A percentile compares a stretch with the other conserved stretches of the same genome.
These are phyloP conservation scores for Thamnaconus septentrionalis DNA, from an alignment of 2,113 vertebrate species.

Conservation along the genomic window DNA sequence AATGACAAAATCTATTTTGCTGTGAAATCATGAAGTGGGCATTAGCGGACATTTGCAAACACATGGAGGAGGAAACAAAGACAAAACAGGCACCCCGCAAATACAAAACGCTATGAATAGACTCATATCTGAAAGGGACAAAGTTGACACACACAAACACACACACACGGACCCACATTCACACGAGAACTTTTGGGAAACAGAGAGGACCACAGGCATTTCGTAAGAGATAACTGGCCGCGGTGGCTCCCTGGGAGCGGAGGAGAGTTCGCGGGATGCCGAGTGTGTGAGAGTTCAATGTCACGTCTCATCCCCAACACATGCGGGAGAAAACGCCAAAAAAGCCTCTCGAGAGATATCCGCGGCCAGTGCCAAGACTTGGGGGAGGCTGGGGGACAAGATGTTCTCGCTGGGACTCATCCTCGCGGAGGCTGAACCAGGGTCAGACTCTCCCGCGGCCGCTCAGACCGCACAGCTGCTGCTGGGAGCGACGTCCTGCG, in stretches of 20 bases:
- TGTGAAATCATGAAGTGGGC: too few species aligned
- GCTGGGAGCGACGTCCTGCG: too few species aligned
- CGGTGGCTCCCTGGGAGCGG: too few species aligned
- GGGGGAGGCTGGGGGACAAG: slow-evolving; percentile 64
- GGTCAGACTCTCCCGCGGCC: slow-evolving; percentile 35
- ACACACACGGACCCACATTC: slow-evolving; percentile 11
- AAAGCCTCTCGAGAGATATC: slow-evolving; percentile 52
- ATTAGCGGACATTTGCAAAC: too few species aligned
- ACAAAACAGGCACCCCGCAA: too few species aligned
- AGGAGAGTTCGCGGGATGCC: slow-evolving; percentile 35
- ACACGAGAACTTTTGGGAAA: not conserved
- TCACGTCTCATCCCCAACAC: slow-evolving; percentile 60
- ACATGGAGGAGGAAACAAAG: too few species aligned
- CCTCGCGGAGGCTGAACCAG: slow-evolving; percentile 37
- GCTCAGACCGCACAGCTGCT: slow-evolving; percentile 8
- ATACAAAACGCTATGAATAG: too few species aligned
- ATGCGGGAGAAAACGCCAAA: slow-evolving; percentile 63
- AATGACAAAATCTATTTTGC: too few species aligned
- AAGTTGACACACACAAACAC: not conserved
- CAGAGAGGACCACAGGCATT: slow-evolving; percentile 11
- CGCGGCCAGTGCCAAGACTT: slow-evolving; percentile 55
- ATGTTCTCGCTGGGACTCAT: slow-evolving; percentile 56
- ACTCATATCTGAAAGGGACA: not conserved
- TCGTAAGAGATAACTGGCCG: slow-evolving; percentile 14
- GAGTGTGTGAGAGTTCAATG: slow-evolving; percentile 79